Evolutionary conservation across 2,888 invertebrate genomes (phyloP).

Genomic region (Drosophila trichaetosa): DNA sequence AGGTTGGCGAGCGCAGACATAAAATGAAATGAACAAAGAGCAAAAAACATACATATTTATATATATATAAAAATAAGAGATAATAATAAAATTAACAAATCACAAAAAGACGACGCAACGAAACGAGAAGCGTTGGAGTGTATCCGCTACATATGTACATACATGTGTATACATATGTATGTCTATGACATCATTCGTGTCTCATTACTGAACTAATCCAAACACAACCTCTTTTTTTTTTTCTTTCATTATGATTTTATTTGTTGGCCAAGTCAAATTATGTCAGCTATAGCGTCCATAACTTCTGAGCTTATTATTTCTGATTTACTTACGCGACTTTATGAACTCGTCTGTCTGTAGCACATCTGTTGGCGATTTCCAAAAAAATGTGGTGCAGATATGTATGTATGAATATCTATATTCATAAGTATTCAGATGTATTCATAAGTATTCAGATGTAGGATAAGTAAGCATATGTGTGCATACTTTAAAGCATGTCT

Average conservation of each 20-base stretch:
- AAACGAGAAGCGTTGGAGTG: slow-evolving; percentile 67
- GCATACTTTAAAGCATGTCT: slow-evolving; percentile 7
- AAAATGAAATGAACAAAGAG: slow-evolving; percentile 19
- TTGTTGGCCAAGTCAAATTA: slow-evolving; percentile 42
- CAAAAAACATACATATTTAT: slow-evolving; percentile 8
- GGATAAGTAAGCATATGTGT: not conserved
- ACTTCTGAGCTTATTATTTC: slow-evolving; percentile 23
- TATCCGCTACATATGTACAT: slow-evolving; percentile 42
- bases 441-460: not conserved
- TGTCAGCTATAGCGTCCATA: slow-evolving; percentile 23
- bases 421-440: not conserved
- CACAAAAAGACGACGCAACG: slow-evolving; percentile 37
- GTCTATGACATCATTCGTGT: slow-evolving; percentile 63
- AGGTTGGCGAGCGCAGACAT: slow-evolving; percentile 19
- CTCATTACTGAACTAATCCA: slow-evolving; percentile 42
- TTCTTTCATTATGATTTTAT: not conserved
- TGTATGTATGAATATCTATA: not conserved
- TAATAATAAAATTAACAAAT: slow-evolving; percentile 63
- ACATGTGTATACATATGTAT: slow-evolving; percentile 10
- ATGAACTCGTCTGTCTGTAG: slow-evolving; percentile 37
- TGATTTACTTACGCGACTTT: slow-evolving; percentile 38
- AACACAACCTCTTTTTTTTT: slow-evolving; percentile 13
- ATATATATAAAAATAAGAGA: slow-evolving; percentile 36
- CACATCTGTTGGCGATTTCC: slow-evolving; percentile 59
- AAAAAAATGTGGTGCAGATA: slow-evolving; percentile 28